Percentiles rank a stretch among this genome's conserved stretches.
Evolutionary conservation across 2,797 vertebrate genomes (phyloP).

Genomic region (Typhlichthys eigenmanni): DNA sequence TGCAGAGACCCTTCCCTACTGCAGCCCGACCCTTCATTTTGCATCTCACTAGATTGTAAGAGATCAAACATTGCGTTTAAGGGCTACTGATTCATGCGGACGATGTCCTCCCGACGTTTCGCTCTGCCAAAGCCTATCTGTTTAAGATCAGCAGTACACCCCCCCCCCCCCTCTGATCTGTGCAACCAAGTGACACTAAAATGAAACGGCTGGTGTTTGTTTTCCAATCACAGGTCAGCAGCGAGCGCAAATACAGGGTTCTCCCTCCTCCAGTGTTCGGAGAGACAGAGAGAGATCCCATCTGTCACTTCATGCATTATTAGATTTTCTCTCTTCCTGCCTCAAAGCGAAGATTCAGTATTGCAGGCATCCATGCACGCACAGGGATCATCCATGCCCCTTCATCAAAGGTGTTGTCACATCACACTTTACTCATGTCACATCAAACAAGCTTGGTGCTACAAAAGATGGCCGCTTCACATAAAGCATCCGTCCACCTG

Average conservation of each 20-base stretch:
- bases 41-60: conserved; percentile 52
- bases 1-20: conserved; percentile 9
- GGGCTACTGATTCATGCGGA: conserved; percentile 49
- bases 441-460: conserved; percentile 43
- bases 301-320: conserved; percentile 67
- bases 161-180: conserved; percentile 10
- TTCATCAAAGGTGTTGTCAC: conserved; percentile 47
- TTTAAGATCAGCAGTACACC: conserved; percentile 16
- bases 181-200: conserved; percentile 18
- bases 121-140: conserved; percentile 48
- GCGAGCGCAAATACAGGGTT: conserved; percentile 21
- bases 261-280: neutral
- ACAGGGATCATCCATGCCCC: conserved; percentile 10
- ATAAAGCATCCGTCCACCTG: no score
- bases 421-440: conserved; percentile 34
- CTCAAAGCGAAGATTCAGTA: neutral
- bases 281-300: conserved; percentile 47
- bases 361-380: conserved; percentile 26
- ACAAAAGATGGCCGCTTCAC: neutral
- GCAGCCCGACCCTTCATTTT: no score
- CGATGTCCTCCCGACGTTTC: conserved; percentile 52
- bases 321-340: conserved; percentile 27
- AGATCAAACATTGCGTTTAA: conserved; percentile 52
- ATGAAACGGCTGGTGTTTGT: conserved; percentile 22
- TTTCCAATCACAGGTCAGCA: conserved; percentile 40